These are phyloP conservation scores for Halictus ligatus DNA, from an alignment of 2,888 invertebrate species.

Conservation along the genomic window DNA sequence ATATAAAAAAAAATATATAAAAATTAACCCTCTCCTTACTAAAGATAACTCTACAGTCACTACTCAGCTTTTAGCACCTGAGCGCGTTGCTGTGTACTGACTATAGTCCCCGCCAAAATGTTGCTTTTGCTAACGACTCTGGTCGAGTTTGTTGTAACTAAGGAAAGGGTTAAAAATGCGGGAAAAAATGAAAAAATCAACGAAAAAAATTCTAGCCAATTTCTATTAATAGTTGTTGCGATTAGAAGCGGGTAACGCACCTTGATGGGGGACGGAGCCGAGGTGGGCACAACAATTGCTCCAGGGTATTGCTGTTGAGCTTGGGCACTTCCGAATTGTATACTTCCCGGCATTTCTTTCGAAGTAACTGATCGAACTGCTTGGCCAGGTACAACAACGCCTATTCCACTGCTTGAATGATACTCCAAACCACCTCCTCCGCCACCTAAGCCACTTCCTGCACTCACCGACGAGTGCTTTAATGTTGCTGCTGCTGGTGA, in stretches of 20 bases:
- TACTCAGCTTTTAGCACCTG: not conserved
- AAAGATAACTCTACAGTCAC: not conserved
- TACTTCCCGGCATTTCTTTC: constrained; percentile 84
- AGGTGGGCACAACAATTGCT: constrained; percentile 82
- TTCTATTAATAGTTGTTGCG: constrained; percentile 9
- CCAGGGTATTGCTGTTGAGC: constrained; percentile 83
- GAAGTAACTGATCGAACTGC: constrained; percentile 81
- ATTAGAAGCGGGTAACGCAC: constrained; percentile 68
- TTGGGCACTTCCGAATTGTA: constrained; percentile 83
- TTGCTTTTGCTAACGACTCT: not conserved
- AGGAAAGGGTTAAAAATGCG: constrained; percentile 5
- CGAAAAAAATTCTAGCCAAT: not conserved
- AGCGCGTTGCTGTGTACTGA: not conserved
- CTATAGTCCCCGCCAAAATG: not conserved
- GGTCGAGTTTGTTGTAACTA: constrained; percentile 1
- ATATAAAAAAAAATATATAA: not conserved
- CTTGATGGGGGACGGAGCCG: constrained; percentile 82
- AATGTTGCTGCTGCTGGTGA: constrained; percentile 85
- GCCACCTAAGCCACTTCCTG: constrained; percentile 83
- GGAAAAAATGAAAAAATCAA: not conserved
- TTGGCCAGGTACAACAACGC: constrained; percentile 81
- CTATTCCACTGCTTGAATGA: constrained; percentile 82
- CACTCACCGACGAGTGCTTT: constrained; percentile 84
- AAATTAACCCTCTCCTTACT: not conserved
- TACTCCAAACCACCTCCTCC: constrained; percentile 79